Percentiles rank a stretch among this genome's conserved stretches.
Evolutionary conservation across 2,113 vertebrate species (phyloP).

Genomic region (Zosterops japonicus): DNA sequence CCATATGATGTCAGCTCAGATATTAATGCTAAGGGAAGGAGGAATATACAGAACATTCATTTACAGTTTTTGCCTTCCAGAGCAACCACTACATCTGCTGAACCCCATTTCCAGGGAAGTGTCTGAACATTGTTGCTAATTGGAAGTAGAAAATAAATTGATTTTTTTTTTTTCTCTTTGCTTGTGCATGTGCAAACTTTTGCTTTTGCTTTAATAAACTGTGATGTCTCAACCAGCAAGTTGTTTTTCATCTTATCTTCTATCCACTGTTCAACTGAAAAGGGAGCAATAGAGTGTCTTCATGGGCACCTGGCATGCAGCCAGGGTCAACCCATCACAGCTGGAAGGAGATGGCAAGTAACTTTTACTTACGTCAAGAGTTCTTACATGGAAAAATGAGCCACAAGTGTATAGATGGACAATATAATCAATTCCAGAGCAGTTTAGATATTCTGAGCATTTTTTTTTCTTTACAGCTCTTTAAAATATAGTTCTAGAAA

Average conservation of each 20-base stretch:
- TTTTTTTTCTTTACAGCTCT: not conserved
- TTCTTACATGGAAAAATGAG: not conserved
- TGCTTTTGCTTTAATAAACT: not conserved
- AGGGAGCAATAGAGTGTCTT: not conserved
- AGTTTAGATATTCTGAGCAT: not conserved
- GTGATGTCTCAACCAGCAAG: not conserved
- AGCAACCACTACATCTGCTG: no score
- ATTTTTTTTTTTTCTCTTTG: not conserved
- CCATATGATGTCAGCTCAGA: not conserved
- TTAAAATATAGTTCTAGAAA: not conserved
- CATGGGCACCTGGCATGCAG: not conserved
- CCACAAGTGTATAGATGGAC: not conserved
- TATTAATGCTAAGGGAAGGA: not conserved
- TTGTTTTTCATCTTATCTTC: not conserved
- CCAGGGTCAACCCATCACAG: not conserved
- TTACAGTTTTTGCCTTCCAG: not conserved
- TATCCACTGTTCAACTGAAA: not conserved
- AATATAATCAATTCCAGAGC: not conserved
- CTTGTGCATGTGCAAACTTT: not conserved
- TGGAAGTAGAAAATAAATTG: not conserved
- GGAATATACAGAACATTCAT: rapidly evolving
- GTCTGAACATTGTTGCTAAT: not conserved
- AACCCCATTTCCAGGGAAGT: not conserved
- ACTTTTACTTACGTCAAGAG: not conserved
- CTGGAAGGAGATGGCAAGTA: not conserved